Evolutionary conservation across 2,797 vertebrate genomes (phyloP).

Genomic region (Megalops cyprinoides): DNA sequence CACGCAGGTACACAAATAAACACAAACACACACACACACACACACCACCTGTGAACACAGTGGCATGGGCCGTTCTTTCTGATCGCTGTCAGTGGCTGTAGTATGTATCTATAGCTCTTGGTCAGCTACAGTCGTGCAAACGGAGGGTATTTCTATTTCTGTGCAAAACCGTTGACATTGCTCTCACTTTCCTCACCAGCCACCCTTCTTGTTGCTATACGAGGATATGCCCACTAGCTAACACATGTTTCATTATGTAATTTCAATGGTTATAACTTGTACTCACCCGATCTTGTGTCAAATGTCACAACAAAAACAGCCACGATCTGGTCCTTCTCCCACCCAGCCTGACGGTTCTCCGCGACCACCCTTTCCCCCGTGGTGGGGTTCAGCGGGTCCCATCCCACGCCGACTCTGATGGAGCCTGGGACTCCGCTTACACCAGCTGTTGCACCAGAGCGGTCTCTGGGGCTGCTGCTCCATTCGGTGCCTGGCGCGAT

Average conservation of each 20-base stretch:
- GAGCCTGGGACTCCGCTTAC: conserved; percentile 48
- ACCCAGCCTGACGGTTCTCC: conserved; percentile 73
- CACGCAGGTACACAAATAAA: too few species aligned
- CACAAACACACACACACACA: conserved; percentile 3
- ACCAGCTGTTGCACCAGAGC: conserved; percentile 60
- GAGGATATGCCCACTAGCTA: too few species aligned
- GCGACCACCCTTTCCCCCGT: conserved; percentile 48
- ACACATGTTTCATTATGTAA: neutral
- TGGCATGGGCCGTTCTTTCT: too few species aligned
- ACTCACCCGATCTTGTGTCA: conserved; percentile 92
- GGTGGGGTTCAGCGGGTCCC: conserved; percentile 53
- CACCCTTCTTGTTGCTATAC: too few species aligned
- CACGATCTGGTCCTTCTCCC: conserved; percentile 92
- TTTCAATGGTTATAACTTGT: neutral
- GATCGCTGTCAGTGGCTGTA: too few species aligned
- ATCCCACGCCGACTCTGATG: conserved; percentile 57
- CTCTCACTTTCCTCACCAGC: too few species aligned
- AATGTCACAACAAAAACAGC: conserved; percentile 95
- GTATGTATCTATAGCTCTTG: too few species aligned
- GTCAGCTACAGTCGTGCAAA: too few species aligned
- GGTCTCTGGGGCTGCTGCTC: conserved; percentile 46
- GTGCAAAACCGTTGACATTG: too few species aligned
- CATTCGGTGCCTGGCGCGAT: conserved; percentile 52
- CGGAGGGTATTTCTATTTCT: too few species aligned
- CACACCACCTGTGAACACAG: conserved; percentile 29